Conservation (phyloP, 1,140 invertebrate species). For the Drosophila ficusphila region DNA sequence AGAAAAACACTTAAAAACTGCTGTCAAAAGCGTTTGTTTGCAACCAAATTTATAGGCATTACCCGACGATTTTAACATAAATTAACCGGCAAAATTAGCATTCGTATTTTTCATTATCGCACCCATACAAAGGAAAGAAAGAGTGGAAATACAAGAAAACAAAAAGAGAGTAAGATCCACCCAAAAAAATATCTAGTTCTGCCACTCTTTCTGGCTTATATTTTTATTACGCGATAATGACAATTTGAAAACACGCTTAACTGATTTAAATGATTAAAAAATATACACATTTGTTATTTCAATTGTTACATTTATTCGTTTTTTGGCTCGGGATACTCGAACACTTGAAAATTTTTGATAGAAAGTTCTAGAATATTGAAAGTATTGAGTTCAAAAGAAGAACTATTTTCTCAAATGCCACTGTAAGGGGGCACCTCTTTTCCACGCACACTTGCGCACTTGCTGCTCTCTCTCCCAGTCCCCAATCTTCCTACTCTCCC, state of each 20-base stretch:
- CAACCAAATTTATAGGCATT: conserved; percentile 4
- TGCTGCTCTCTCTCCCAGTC: conserved; percentile 17
- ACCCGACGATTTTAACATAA: conserved; percentile 23
- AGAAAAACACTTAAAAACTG: neutral
- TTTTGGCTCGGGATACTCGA: no score
- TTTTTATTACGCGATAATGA: no score
- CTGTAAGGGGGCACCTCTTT: conserved; percentile 1
- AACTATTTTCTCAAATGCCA: conserved; percentile 5
- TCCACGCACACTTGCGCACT: conserved; percentile 58
- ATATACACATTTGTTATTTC: no score
- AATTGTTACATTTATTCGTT: no score
- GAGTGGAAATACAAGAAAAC: neutral
- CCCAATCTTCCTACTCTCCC: conserved; percentile 7
- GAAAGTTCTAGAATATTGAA: neutral
- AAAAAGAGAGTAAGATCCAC: neutral
- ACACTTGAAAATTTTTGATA: neutral
- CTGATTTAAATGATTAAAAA: no score
- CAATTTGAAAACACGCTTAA: no score
- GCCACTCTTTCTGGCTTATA: neutral
- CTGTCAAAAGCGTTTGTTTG: neutral
- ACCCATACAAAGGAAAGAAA: conserved; percentile 11
- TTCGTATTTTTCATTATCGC: conserved; percentile 34
- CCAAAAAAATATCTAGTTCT: neutral
- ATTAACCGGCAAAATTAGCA: conserved; percentile 47
- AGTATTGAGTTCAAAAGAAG: no score